Evolutionary conservation across 2,797 vertebrate genomes (phyloP), one percentile per base, ranked within the genome.

Genomic region (Liparis tanakae): DNA sequence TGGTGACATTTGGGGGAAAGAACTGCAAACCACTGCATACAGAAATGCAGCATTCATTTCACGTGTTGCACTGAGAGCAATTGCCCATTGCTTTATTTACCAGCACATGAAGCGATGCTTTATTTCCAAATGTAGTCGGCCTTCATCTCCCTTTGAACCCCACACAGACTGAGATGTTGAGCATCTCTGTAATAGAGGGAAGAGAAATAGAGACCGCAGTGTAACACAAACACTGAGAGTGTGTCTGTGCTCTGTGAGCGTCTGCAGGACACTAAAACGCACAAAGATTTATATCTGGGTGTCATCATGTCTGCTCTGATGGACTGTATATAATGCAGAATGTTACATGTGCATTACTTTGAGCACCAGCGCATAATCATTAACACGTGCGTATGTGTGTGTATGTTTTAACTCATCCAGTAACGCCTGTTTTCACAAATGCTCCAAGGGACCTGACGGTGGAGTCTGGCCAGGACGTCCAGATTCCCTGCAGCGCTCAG

Each of bases 361-460:
- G 61, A 50, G 55, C 56, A 43, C 46, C 68, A 72, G 67, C 81
- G 71, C 79, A 74, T 84, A 84, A 93, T 92, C 83, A 93, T 93
- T 95, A 94, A 93, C 92, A 88, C 82, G 39, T 91, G 87, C 83
- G 33, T 34, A 34, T 86, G 64, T 86, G 68, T 90, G 79, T 91
- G 82, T 88, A 74, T 92, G 89, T 93, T 94, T 94, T 92, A 91
- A 93, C 91, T 94, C 91, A 94, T 88, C 85, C 87, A 99, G 98
- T 98, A 91, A 98, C 97, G 77, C 98, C 98, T 36, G 96, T 99
- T 89, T 99, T 99, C 89, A 95, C 95, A 91, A 99, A 95, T 78
- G 85, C 96, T 88, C 98, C 98, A 83, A 96, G 94, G 86, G 98
- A 99, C 93, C 89, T 95, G 94, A 98, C 96, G 0, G 96, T 96